Evolutionary conservation across 2,888 invertebrate species (phyloP).

Genomic region (Thelaira solivaga): DNA sequence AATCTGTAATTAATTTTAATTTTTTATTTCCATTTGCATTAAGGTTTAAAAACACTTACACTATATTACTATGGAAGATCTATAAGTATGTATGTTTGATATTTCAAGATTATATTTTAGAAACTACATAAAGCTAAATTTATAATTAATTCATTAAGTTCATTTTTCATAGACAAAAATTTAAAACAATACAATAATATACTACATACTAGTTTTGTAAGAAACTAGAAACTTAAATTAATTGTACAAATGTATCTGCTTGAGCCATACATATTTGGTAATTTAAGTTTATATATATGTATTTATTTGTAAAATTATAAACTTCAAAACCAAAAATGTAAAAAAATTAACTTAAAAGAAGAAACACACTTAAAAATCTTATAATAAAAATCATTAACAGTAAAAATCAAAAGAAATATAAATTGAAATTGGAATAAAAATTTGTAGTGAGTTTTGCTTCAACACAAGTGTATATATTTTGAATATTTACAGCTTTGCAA

Average conservation of each 20-base stretch:
- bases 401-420: slow-evolving; percentile 13
- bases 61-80: slow-evolving; percentile 57
- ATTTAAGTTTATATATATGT: slow-evolving; percentile 41
- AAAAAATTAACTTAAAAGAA: slow-evolving; percentile 19
- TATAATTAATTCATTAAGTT: neutral
- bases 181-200: neutral
- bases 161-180: neutral
- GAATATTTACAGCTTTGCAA: neutral
- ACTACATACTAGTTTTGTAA: neutral
- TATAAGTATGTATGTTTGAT: slow-evolving; percentile 29
- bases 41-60: slow-evolving; percentile 26
- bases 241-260: slow-evolving; percentile 17
- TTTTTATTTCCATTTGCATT: slow-evolving; percentile 18
- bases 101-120: slow-evolving; percentile 13
- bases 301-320: slow-evolving; percentile 13
- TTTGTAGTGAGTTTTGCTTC: slow-evolving; percentile 13
- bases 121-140: neutral
- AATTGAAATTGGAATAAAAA: slow-evolving; percentile 12
- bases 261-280: slow-evolving; percentile 44
- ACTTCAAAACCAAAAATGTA: slow-evolving; percentile 43
- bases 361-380: slow-evolving; percentile 52
- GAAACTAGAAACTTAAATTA: neutral
- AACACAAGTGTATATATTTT: neutral
- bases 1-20: slow-evolving; percentile 26
- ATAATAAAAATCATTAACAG: slow-evolving; percentile 50